Percentiles rank a stretch among this genome's conserved stretches.
These are phyloP conservation scores for Hoplostethus atlanticus DNA, from an alignment of 2,797 vertebrate species.

Conservation along the genomic window DNA sequence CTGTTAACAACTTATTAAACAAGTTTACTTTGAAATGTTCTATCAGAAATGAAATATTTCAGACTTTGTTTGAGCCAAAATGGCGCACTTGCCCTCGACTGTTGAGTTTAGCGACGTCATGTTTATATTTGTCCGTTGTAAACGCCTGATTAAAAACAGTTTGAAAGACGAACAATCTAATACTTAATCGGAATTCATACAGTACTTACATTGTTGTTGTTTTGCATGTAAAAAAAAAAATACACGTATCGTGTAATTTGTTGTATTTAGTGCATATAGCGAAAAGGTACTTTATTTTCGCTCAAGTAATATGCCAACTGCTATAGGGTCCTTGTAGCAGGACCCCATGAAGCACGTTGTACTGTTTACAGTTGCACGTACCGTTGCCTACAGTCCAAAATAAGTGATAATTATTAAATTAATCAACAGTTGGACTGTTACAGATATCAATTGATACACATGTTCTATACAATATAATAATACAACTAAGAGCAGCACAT, in stretches of 20 bases:
- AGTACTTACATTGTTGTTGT: too few relatives aligned
- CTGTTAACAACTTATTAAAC: not conserved
- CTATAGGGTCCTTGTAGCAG: constrained; percentile 6
- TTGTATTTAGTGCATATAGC: rapidly evolving
- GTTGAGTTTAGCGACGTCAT: constrained; percentile 60
- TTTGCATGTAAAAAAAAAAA: too few relatives aligned
- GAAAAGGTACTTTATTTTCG: not conserved
- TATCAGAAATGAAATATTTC: constrained; percentile 56
- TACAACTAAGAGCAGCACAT: rapidly evolving
- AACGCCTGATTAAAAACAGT: constrained; percentile 54
- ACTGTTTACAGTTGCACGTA: constrained; percentile 52
- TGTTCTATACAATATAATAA: not conserved
- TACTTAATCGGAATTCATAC: not conserved
- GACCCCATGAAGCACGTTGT: constrained; percentile 71
- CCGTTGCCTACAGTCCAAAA: not conserved
- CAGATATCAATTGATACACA: not conserved
- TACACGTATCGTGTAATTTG: rapidly evolving
- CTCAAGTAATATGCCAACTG: not conserved
- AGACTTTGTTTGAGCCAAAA: constrained; percentile 90
- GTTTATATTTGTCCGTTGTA: constrained; percentile 9
- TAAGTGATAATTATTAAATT: not conserved
- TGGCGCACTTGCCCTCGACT: constrained; percentile 74
- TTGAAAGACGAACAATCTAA: not conserved
- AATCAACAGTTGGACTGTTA: not conserved
- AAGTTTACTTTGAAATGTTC: constrained; percentile 24